phyloP scores from a whole-genome alignment of 1,140 invertebrate genomes.

The Trachymyrmex septentrionalis region DNA sequence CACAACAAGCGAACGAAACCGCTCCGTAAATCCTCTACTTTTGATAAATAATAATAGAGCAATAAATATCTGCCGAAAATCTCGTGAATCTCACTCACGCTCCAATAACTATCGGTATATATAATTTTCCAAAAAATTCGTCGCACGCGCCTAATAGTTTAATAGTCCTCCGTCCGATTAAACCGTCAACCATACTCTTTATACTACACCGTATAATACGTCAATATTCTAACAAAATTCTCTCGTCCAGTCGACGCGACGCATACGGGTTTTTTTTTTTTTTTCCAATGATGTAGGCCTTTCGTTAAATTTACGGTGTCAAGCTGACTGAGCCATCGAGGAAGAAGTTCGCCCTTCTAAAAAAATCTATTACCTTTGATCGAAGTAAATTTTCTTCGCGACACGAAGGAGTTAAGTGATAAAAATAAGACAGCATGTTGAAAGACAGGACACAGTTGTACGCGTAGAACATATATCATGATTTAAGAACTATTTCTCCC shows the following conservation, averaged over 20 bases:
- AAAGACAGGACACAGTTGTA: background rate
- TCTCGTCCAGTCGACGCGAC: slow-evolving; percentile 44
- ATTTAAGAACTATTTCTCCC: slow-evolving; percentile 3
- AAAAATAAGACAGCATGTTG: background rate
- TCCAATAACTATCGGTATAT: slow-evolving; percentile 75
- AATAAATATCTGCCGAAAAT: slow-evolving; percentile 77
- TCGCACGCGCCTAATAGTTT: slow-evolving; percentile 26
- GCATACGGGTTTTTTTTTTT: slow-evolving; percentile 27
- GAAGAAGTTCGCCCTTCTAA: slow-evolving; percentile 13
- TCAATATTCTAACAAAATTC: slow-evolving; percentile 1
- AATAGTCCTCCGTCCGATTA: slow-evolving; percentile 11
- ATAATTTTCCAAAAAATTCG: slow-evolving; percentile 72
- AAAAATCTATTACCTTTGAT: background rate
- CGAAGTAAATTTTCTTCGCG: background rate
- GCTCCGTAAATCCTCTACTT: slow-evolving; percentile 73
- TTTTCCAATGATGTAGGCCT: slow-evolving; percentile 69
- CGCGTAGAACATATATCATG: background rate
- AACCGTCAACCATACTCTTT: slow-evolving; percentile 53
- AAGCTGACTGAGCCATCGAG: slow-evolving; percentile 53
- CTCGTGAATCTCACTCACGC: slow-evolving; percentile 65
- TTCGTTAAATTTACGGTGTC: slow-evolving; percentile 27
- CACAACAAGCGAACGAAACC: slow-evolving; percentile 77
- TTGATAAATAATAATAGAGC: slow-evolving; percentile 76
- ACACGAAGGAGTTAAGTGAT: background rate
- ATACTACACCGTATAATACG: slow-evolving; percentile 32